Evolutionary conservation across 1,140 invertebrate species (phyloP), one percentile per base, ranked within the genome.

Genomic region (Uloborus diversus): DNA sequence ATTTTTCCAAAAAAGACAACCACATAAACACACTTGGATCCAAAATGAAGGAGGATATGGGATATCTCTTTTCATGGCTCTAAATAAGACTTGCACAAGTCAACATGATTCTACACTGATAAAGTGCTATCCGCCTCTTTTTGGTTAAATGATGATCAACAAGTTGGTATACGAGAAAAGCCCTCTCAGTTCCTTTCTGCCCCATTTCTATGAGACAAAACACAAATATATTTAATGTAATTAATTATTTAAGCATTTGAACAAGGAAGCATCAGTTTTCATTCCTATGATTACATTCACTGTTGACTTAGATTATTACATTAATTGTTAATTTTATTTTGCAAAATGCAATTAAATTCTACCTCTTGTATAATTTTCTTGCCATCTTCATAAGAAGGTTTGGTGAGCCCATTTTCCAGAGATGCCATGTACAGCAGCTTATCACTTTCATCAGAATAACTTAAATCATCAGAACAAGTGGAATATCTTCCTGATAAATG

Each of bases 341-440:
- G 17, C 7, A 42, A 42, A 42, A 42, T 9, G 17, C 7, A 42
- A 7, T 42, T 42, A 42, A 42, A 42, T 17, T 42, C 30, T 33
- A 73, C 70, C 25, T 75, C 79, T 53, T 81, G 61, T 4, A 68
- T 25, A 27, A 73, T 81, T 49, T 66, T 75, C 20, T 81, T 23
- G 4, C 59, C 65, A 30, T 71, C 57, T 32, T 80, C 79, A 37
- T 64, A 49, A 11, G 82, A 62, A 20, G 85, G 75, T 11, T 79
- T 71, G n/a, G 62, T 51, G 7, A 83, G 70, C 17, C 85, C 84
- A 20, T 84, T 66, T 81, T 86, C 82, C 47, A 86, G 51, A 13
- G 73, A 85, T 32, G 83, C 86, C 81, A 86, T 84, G 65, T 85
- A 85, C 1, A 85, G 82, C 9, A 86, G 47, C 3, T 69, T 81